These are phyloP conservation scores for Gymnocephalus cernua DNA, from an alignment of 2,113 vertebrate species.

Conservation along the genomic window DNA sequence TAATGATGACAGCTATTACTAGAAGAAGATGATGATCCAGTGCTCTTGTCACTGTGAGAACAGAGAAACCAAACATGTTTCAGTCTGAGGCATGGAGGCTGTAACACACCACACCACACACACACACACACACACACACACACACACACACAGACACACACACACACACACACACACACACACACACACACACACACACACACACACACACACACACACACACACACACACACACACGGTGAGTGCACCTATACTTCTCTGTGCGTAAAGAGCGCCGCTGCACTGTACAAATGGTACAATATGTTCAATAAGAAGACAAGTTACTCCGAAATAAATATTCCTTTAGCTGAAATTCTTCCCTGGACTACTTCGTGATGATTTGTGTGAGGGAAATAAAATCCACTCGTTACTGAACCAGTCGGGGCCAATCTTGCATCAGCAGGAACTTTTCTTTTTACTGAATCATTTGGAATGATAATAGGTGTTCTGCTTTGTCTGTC, in stretches of 20 bases:
- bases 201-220: conserved; percentile 13
- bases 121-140: not conserved
- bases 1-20: conserved; percentile 51
- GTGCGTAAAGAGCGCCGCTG: conserved; percentile 73
- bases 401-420: conserved; percentile 41
- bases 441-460: conserved; percentile 33
- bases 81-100: conserved; percentile 46
- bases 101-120: conserved; percentile 5
- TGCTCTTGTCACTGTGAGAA: conserved; percentile 50
- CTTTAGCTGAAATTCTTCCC: not conserved
- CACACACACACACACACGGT: not conserved
- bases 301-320: not conserved
- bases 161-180: conserved; percentile 1
- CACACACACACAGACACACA: conserved; percentile 20
- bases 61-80: conserved; percentile 61
- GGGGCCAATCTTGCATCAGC: conserved; percentile 28
- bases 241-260: not conserved
- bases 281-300: conserved; percentile 43
- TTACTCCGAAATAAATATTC: conserved; percentile 1
- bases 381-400: conserved; percentile 31
- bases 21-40: conserved; percentile 40
- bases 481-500: conserved; percentile 32
- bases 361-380: conserved; percentile 21
- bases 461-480: conserved; percentile 47
- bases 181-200: conserved; percentile 14